A percentile compares a stretch with the other conserved stretches of the same genome.
Evolutionary conservation across 2,797 vertebrate species (phyloP).

Genomic region (Labeo calbasu): DNA sequence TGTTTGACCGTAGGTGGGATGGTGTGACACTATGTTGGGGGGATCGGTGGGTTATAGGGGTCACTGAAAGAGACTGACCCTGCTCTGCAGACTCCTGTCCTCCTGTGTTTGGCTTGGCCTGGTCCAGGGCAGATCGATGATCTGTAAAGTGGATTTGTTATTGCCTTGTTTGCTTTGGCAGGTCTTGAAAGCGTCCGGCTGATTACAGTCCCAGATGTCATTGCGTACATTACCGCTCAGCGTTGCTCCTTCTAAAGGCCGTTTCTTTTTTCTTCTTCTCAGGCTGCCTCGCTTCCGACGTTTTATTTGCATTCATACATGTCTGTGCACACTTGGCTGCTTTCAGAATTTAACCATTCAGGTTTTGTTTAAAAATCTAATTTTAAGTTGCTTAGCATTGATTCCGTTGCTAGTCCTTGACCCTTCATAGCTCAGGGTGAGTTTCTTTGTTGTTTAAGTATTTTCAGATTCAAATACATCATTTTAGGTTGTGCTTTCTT

Average conservation of each 20-base stretch:
- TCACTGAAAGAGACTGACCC: slow-evolving; percentile 55
- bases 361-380: slow-evolving; percentile 48
- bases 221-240: slow-evolving; percentile 77
- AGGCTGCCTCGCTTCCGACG: slow-evolving; percentile 40
- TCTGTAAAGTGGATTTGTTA: slow-evolving; percentile 99
- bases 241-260: slow-evolving; percentile 68
- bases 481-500: slow-evolving; percentile 41
- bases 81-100: slow-evolving; percentile 84
- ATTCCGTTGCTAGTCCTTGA: slow-evolving; percentile 58
- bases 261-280: slow-evolving; percentile 59
- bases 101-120: slow-evolving; percentile 95
- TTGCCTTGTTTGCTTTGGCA: slow-evolving; percentile 99
- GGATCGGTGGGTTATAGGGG: slow-evolving; percentile 40
- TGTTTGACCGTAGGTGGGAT: slow-evolving; percentile 48
- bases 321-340: slow-evolving; percentile 45
- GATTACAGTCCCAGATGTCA: slow-evolving; percentile 99
- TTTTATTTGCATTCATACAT: slow-evolving; percentile 55
- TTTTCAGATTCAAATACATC: slow-evolving; percentile 51
- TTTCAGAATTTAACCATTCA: slow-evolving; percentile 49
- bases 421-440: slow-evolving; percentile 51
- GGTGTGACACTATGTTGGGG: slow-evolving; percentile 37
- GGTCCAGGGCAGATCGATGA: slow-evolving; percentile 92
- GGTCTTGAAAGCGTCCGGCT: slow-evolving; percentile 93
- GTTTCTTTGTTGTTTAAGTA: slow-evolving; percentile 55
- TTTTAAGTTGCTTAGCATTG: slow-evolving; percentile 57